These are phyloP conservation scores for Nothura maculosa DNA, from an alignment of 2,797 vertebrate species.

Conservation along the genomic window DNA sequence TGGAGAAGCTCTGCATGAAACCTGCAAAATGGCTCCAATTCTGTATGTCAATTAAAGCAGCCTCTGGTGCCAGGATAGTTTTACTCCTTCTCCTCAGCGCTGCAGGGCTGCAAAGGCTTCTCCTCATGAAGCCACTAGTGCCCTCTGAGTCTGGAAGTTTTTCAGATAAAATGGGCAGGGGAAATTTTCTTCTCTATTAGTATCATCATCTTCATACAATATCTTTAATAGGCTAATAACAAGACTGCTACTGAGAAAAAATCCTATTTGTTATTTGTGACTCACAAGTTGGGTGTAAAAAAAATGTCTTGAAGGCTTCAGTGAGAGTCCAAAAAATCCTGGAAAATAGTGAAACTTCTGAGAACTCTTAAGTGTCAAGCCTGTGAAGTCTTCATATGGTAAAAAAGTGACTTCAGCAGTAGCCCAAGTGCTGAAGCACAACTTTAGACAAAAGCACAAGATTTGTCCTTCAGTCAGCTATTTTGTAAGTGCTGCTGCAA, in stretches of 20 bases:
- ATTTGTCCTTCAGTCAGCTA: slow-evolving; percentile 45
- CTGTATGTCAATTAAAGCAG: background rate
- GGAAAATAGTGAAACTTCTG: background rate
- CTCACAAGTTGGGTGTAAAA: background rate
- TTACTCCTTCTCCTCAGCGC: background rate
- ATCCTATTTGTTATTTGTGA: background rate
- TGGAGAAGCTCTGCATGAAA: background rate
- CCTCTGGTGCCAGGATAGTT: background rate
- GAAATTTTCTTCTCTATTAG: background rate
- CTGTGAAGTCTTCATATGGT: slow-evolving; percentile 22
- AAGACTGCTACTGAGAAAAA: background rate
- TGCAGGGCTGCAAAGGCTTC: background rate
- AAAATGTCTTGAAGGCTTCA: background rate
- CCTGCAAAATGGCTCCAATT: background rate
- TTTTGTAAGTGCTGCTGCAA: slow-evolving; percentile 6
- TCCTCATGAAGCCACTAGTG: background rate
- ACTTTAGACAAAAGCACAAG: too few relatives aligned
- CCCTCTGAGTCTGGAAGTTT: rapidly evolving
- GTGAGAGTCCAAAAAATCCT: background rate
- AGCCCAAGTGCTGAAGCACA: background rate
- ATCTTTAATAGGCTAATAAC: background rate
- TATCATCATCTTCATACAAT: background rate
- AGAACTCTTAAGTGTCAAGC: slow-evolving; percentile 48
- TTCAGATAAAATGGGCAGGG: background rate
- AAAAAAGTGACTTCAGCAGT: slow-evolving; percentile 35